A percentile compares a stretch with the other conserved stretches of the same genome.
phyloP scores from a whole-genome alignment of 2,888 invertebrate genomes.

The Ischnura elegans region DNA sequence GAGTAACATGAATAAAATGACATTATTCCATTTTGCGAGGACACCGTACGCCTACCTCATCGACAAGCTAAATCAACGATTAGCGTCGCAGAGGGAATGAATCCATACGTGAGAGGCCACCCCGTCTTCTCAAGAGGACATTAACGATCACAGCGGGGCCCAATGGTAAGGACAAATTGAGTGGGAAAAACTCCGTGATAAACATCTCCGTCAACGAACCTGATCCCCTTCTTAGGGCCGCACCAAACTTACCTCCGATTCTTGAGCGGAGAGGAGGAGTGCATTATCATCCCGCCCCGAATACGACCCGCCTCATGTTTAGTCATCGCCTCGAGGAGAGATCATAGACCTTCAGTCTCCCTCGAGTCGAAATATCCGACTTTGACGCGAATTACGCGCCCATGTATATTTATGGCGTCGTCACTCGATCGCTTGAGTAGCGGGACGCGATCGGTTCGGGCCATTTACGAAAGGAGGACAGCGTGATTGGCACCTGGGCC shows the following conservation, averaged over 20 bases:
- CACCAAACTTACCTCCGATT: neutral
- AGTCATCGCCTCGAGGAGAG: neutral
- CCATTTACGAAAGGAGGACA: conserved; percentile 38
- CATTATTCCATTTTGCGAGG: no score
- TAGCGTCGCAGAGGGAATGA: neutral
- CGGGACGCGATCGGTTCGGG: neutral
- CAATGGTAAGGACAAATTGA: neutral
- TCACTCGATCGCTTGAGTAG: neutral
- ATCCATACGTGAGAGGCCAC: neutral
- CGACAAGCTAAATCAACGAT: neutral
- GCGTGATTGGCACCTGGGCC: neutral
- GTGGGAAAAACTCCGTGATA: neutral
- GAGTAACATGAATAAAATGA: no score
- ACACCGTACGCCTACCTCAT: neutral
- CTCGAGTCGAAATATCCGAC: neutral
- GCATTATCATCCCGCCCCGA: neutral
- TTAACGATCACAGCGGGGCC: neutral
- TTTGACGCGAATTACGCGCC: neutral
- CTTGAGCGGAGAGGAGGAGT: neutral
- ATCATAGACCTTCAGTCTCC: conserved; percentile 1
- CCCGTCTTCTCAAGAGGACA: neutral
- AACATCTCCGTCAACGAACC: neutral
- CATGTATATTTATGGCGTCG: neutral
- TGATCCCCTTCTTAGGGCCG: neutral
- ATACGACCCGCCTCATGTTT: neutral